These are phyloP conservation scores for Dendrolimus pini DNA, from an alignment of 2,888 invertebrate species.

Conservation along the genomic window DNA sequence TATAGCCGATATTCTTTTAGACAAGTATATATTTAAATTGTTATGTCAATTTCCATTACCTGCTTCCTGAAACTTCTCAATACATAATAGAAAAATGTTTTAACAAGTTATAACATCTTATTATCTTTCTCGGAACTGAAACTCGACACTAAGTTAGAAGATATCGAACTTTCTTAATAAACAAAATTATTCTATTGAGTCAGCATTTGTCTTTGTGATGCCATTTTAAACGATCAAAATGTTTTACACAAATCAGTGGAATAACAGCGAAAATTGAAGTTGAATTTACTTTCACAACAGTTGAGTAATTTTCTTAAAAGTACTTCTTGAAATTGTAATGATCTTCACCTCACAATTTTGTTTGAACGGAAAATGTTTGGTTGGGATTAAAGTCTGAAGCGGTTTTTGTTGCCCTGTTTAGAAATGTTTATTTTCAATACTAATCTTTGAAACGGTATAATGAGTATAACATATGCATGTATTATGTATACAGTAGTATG, in stretches of 20 bases:
- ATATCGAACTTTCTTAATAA: neutral
- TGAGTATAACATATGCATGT: too few relatives aligned
- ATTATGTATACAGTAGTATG: too few relatives aligned
- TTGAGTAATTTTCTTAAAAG: neutral
- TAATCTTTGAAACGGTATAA: too few relatives aligned
- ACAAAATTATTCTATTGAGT: neutral
- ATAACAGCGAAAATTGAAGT: neutral
- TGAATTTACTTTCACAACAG: neutral
- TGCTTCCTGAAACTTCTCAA: neutral
- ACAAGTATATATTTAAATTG: too few relatives aligned
- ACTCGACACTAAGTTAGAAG: neutral
- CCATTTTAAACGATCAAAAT: neutral
- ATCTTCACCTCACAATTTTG: neutral
- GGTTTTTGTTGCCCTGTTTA: too few relatives aligned
- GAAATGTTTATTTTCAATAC: too few relatives aligned
- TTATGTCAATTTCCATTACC: too few relatives aligned
- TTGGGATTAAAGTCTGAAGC: too few relatives aligned
- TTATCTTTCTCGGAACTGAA: neutral
- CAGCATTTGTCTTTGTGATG: neutral
- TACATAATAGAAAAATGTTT: neutral
- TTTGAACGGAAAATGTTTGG: neutral
- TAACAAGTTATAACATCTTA: neutral
- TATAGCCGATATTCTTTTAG: too few relatives aligned
- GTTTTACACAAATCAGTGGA: neutral
- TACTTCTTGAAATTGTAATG: neutral